Conservation (phyloP, 1,140 invertebrate genomes). For the Lepidurus arcticus region DNA sequence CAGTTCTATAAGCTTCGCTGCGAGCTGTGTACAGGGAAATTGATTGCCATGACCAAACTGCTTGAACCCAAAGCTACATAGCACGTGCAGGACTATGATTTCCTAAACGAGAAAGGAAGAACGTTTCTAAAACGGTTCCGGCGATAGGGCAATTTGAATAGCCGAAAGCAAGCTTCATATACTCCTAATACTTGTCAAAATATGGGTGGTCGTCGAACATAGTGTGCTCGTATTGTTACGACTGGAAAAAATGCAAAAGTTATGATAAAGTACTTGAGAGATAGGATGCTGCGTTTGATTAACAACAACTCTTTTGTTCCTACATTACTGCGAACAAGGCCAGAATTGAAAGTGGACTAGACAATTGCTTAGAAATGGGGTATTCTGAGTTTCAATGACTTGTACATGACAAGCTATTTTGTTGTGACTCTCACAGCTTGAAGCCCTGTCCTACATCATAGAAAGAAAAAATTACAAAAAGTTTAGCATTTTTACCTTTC, state of each 20-base stretch:
- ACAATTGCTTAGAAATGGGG: background rate
- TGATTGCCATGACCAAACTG: background rate
- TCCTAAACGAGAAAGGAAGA: background rate
- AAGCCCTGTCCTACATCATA: background rate
- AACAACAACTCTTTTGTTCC: background rate
- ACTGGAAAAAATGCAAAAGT: too few species aligned
- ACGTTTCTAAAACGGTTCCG: background rate
- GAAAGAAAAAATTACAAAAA: background rate
- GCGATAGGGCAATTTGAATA: too few species aligned
- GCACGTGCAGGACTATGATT: background rate
- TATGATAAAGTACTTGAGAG: background rate
- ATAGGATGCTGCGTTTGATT: background rate
- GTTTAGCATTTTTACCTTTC: background rate
- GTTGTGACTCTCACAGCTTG: background rate
- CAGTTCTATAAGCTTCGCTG: background rate
- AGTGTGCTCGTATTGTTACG: too few species aligned
- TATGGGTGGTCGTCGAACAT: too few species aligned
- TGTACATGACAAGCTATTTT: background rate
- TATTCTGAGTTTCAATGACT: background rate
- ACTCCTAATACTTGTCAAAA: too few species aligned
- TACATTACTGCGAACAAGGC: background rate
- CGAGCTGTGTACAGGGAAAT: background rate
- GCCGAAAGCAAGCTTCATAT: too few species aligned
- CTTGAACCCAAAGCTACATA: background rate
- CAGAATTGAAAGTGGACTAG: background rate